A percentile compares a stretch with the other conserved stretches of the same genome.
Conservation (phyloP, 2,113 vertebrate genomes). For the Acanthochromis polyacanthus region DNA sequence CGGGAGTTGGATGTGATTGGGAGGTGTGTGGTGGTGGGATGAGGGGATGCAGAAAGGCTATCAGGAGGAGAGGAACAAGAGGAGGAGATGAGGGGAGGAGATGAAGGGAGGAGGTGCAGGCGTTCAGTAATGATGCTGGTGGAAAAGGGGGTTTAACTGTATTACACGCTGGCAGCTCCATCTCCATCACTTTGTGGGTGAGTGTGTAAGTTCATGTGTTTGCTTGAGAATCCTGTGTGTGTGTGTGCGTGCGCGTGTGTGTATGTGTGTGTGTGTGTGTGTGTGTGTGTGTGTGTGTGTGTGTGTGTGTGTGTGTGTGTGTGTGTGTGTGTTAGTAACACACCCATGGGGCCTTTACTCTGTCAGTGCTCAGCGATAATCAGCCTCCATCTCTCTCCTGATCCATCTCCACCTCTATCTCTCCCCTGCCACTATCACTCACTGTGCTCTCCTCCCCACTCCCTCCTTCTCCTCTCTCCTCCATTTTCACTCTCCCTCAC, state of each 20-base stretch:
- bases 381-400: slow-evolving; percentile 76
- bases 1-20: slow-evolving; percentile 45
- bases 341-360: slow-evolving; percentile 72
- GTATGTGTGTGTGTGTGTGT: too few relatives aligned
- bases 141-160: slow-evolving; percentile 71
- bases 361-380: slow-evolving; percentile 78
- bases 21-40: background rate
- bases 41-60: slow-evolving; percentile 14
- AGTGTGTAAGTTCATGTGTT: slow-evolving; percentile 55
- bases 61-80: slow-evolving; percentile 5
- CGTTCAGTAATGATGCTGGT: slow-evolving; percentile 38
- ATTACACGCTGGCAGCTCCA: slow-evolving; percentile 69
- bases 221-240: slow-evolving; percentile 30
- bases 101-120: slow-evolving; percentile 13
- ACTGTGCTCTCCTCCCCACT: slow-evolving; percentile 44
- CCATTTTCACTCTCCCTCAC: slow-evolving; percentile 64
- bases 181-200: slow-evolving; percentile 69
- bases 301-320: slow-evolving; percentile 33
- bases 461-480: slow-evolving; percentile 63
- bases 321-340: slow-evolving; percentile 47
- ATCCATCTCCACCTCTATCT: slow-evolving; percentile 74
- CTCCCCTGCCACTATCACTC: slow-evolving; percentile 71
- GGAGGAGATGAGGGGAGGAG: slow-evolving; percentile 10
- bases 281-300: slow-evolving; percentile 35
- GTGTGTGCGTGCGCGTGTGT: slow-evolving; percentile 34